Base-by-base conservation (phyloP, 2,113 vertebrate species). In the Thoracochromis brauschi region DNA sequence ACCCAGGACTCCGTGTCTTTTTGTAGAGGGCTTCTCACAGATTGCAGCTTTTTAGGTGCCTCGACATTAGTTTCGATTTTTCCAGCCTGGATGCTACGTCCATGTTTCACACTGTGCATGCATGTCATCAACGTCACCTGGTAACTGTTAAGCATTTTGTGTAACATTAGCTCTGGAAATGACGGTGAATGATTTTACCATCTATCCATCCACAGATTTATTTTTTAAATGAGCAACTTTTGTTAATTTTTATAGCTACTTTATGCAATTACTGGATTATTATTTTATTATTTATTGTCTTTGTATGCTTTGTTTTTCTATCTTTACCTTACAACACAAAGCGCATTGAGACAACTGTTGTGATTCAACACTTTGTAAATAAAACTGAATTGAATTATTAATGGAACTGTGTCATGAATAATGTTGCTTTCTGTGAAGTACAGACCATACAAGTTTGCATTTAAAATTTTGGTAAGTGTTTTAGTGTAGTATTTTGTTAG, bases 1-100 rank as follows among this genome's bases (percentile, higher is more conserved):
- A 35, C 16, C 8, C 17, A 65, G 17, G 33, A 65, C 31, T 12
- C 4, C 0, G 3, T n/a, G 60, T 38, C 17, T 38, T 8, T 65
- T 65, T 65, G 17, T 38, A n/a, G 60, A 3, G 33, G 60, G 9
- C 19, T 38, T 65, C 4, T 21, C 33, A 2, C 31, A 65, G 33
- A 65, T 13, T 3, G 17, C 4, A 38, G 58, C 0, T 38, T 65
- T n/a, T 60, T 31, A 60, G 26, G 5, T 9, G 8, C 57, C 14
- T 63, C 9, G 9, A 7, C 29, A 33, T 63, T 63, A 33, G 29
- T 33, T 63, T 63, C 1, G 9, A 16, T 31, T 60, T 31, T 60
- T 17, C 29, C 55, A 3, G 13, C 3, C 13, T 16, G 55, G 8
- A 33, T 19, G 58, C 16, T 63, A 63, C 2, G 1, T 63, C 31